Base-by-base conservation (phyloP, 1,140 invertebrate genomes). In the Drosophila pseudoananassae region DNA sequence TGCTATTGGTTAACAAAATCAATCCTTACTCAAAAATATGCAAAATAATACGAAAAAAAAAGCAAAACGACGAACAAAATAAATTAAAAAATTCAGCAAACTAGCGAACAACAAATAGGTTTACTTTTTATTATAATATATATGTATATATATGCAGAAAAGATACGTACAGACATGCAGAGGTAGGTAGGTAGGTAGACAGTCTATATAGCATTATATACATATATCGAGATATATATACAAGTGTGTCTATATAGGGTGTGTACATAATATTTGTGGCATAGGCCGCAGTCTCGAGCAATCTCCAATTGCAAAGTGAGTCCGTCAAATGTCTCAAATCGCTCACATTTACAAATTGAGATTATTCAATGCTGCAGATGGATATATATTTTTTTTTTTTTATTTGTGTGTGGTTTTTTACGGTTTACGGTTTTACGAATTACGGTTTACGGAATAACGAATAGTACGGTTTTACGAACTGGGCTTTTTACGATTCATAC, bases 331-430 rank as follows among this genome's bases (percentile, higher is more conserved):
- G 46, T 57, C 38, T 65, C 43, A 84, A 75, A 73, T 78, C 70
- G 85, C 85, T 91, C 91, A 92, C 91, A 90, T 84, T 92, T 91
- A 92, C 91, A 92, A 91, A 91, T 90, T 92, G 91, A 92, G 91
- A 92, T 92, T 92, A 83, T 54, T 82, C 85, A 87, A 91, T 91
- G 68, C 76, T 87, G 81, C 90, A 90, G 83, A 88, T 79, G 75
- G 43, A 51, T 61, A 58, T 55, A 59, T 69, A 20, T 40, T 38
- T 40, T 53, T 31, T 31, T 51, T n/a, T 47, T 23, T n/a, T n/a
- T n/a, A n/a, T 33, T 43, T 36, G 51, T 51, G 8, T 45, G 0
- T 66, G 46, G 23, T 17, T 33, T 14, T 52, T 33, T 55, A 43
- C 31, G 40, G 40, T 49, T 52, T 36, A 36, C 33, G 33, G 33